Evolutionary conservation across 2,888 invertebrate species (phyloP).

Genomic region (Limnephilus auricula): DNA sequence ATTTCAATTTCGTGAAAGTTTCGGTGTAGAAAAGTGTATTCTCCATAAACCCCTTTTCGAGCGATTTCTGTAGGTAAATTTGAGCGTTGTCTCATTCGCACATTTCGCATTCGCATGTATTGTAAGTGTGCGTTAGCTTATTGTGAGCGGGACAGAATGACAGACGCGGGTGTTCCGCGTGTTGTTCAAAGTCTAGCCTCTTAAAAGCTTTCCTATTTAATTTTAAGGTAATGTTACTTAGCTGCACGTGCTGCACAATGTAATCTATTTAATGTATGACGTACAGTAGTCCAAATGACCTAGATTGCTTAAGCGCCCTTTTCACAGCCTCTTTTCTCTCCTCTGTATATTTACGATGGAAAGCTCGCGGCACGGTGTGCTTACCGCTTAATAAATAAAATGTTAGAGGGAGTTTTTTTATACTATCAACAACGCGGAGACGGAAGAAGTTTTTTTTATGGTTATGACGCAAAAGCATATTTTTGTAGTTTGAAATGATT

Average conservation of each 20-base stretch:
- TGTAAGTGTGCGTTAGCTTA: too few relatives aligned
- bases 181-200: too few relatives aligned
- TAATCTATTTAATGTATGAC: not conserved
- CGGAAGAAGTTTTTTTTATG: not conserved
- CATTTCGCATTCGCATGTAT: too few relatives aligned
- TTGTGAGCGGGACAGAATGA: too few relatives aligned
- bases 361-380: not conserved
- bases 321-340: not conserved
- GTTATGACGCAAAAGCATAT: not conserved
- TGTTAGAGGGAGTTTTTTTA: not conserved
- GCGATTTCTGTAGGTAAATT: too few relatives aligned
- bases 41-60: too few relatives aligned
- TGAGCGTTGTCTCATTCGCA: too few relatives aligned
- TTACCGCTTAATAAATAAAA: not conserved
- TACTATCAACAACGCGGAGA: not conserved
- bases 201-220: too few relatives aligned
- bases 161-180: too few relatives aligned
- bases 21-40: too few relatives aligned
- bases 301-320: not conserved
- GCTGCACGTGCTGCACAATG: not conserved
- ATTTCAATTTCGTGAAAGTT: too few relatives aligned
- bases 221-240: not conserved
- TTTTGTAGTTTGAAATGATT: not conserved
- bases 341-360: not conserved
- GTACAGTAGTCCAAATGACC: not conserved